Conservation (phyloP, 2,797 vertebrate species). For the Sebastiscus albofasciatus region DNA sequence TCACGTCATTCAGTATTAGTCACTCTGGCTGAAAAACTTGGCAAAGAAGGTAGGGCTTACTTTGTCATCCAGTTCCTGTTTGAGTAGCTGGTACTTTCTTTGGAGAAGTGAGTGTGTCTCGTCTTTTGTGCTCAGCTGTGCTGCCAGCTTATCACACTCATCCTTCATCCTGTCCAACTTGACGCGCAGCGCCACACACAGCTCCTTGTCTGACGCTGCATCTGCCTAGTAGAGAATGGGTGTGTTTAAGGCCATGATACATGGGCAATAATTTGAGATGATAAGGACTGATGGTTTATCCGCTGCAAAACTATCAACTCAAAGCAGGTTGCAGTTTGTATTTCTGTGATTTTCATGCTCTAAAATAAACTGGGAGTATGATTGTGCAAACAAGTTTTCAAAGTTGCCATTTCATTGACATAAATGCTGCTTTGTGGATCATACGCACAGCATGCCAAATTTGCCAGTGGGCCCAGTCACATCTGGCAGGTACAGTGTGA, state of each 20-base stretch:
- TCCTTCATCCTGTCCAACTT: constrained; percentile 92
- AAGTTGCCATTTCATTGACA: not conserved
- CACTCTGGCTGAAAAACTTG: not conserved
- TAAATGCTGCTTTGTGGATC: not conserved
- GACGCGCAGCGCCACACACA: constrained; percentile 80
- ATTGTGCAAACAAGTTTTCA: not conserved
- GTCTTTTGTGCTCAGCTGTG: constrained; percentile 84
- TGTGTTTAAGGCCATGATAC: constrained; percentile 11
- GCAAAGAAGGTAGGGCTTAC: constrained; percentile 72
- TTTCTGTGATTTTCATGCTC: not conserved
- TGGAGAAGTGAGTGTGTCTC: constrained; percentile 84
- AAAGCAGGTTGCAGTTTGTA: not conserved
- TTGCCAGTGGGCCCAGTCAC: not conserved
- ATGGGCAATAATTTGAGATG: constrained; percentile 8
- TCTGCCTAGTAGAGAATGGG: constrained; percentile 80
- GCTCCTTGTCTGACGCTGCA: constrained; percentile 85
- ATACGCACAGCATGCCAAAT: not conserved
- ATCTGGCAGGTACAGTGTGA: not conserved
- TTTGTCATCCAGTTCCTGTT: constrained; percentile 89
- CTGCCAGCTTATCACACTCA: constrained; percentile 89
- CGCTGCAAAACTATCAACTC: not conserved
- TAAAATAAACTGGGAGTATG: not conserved
- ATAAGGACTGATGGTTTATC: not conserved
- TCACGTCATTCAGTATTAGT: not conserved
- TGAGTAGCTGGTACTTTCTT: constrained; percentile 85